Evolutionary conservation across 1,140 invertebrate species (phyloP), one percentile per base, ranked within the genome.

Genomic region (Oreohelix idahoensis): DNA sequence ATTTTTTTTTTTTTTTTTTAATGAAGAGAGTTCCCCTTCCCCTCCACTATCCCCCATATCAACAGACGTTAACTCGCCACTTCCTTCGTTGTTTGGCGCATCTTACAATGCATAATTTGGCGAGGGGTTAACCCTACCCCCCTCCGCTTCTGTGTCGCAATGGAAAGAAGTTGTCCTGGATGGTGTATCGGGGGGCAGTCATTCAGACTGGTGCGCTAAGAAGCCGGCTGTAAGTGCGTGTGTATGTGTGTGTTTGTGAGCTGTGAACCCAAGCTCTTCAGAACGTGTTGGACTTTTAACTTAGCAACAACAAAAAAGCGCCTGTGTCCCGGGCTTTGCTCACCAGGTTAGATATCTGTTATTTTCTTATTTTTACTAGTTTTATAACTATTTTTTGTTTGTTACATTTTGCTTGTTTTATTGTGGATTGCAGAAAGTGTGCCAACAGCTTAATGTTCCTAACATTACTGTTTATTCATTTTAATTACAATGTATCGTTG

Each of bases 41-140:
- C 38, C 71, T 39, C 70, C 70, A 1, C 70, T n/a, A 71, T n/a
- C n/a, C n/a, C n/a, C n/a, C 2, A 39, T 74, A 35, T 29, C 71
- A 11, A 38, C 71, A 74, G 38, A 45, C 71, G 71, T 38, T 74
- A 8, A 38, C 2, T 66, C 29, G 2, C 20, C 63, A 17, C 63
- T 5, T 29, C 2, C n/a, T 17, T 29, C n/a, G n/a, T 66, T 66
- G n/a, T 29, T 66, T 66, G 63, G n/a, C 63, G 63, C 63, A 66
- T 66, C 63, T 32, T 66, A 66, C 63, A 66, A 29, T 32, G 63
- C 63, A 74, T 42, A 39, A 74, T 74, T 74, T 45, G 32, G 71
- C 38, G 8, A 74, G 71, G 38, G 70, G 5, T 42, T 13, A 42
- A 26, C 42, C 38, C 1, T 20, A 39, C 71, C 38, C 35, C 35